Evolutionary conservation across 92 coral and sea anemone species (phyloP).

Genomic region (Parazoanthus swiftii): DNA sequence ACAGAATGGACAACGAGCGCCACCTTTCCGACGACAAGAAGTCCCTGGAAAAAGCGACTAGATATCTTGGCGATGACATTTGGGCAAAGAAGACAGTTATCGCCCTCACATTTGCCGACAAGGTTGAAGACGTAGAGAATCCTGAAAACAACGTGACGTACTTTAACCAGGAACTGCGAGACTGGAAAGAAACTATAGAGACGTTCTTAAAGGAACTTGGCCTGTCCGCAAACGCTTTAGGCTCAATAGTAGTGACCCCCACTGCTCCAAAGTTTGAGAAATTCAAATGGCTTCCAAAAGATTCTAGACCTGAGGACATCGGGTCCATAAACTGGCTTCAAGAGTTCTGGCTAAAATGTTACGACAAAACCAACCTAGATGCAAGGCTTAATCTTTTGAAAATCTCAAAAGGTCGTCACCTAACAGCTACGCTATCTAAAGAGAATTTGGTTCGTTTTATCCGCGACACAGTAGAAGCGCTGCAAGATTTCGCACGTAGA

Average conservation of each 20-base stretch:
- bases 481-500: not conserved
- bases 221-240: not conserved
- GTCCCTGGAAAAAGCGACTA: not conserved
- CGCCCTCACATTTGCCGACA: conserved; percentile 15
- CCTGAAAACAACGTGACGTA: not conserved
- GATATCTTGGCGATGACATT: not conserved
- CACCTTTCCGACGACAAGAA: not conserved
- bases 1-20: not conserved
- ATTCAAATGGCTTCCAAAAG: not conserved
- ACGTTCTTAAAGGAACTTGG: not conserved
- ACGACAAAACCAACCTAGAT: not conserved
- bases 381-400: not conserved
- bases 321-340: not conserved
- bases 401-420: not conserved
- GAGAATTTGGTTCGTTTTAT: not conserved
- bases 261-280: not conserved
- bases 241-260: not conserved
- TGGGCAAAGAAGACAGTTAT: not conserved
- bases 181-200: not conserved
- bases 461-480: not conserved
- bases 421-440: not conserved
- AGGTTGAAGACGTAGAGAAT: not conserved
- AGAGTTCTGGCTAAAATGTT: conserved; percentile 3
- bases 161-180: not conserved
- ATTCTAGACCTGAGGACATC: not conserved